Evolutionary conservation across 2,888 invertebrate genomes (phyloP), one percentile per base, ranked within the genome.

Genomic region (Electrophaes corylata): DNA sequence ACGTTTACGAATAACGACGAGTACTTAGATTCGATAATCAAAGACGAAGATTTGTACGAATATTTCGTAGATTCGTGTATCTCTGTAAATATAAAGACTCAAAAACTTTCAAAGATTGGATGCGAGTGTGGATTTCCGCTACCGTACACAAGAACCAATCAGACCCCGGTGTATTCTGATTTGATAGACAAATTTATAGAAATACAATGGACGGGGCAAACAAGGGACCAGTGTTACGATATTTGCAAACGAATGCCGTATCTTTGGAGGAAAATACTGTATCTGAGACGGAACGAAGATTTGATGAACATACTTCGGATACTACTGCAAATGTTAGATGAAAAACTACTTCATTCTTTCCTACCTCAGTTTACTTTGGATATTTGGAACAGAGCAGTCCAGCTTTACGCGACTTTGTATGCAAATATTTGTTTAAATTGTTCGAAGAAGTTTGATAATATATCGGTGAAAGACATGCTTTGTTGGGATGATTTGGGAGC

Each of bases 401-500:
- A 92, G 54, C 78, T 93, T n/a, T 90, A 93, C 33, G 90, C 93
- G 0, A 93, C 92, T 11, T 80, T 94, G 50, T 92, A 93, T 63
- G 88, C 88, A 0, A 93, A 93, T 45, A 84, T 85, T 19, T 95
- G 95, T 76, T 76, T 95, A 39, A 94, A 94, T 76, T 95, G 95
- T 71, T 92, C 92, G 2, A 91, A 86, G 54, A 83, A 82, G 43
- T 88, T 93, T 46, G 76, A 83, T 23, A 79, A 92, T 62, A 81
- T 91, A 44, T 84, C 86, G 0, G 88, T 91, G 0, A 88, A 81
- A 48, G 81, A 88, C 47, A 91, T 94, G 60, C 72, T 93, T 23
- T 86, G 87, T 71, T 95, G 95, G 95, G 93, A 92, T 40, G 90
- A 92, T 39, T 76, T 95, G 10, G 93, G 93, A 1, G 83, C 88